A percentile compares a stretch with the other conserved stretches of the same genome.
These are phyloP conservation scores for Norana najaformis DNA, from an alignment of 2,888 invertebrate genomes.

Conservation along the genomic window DNA sequence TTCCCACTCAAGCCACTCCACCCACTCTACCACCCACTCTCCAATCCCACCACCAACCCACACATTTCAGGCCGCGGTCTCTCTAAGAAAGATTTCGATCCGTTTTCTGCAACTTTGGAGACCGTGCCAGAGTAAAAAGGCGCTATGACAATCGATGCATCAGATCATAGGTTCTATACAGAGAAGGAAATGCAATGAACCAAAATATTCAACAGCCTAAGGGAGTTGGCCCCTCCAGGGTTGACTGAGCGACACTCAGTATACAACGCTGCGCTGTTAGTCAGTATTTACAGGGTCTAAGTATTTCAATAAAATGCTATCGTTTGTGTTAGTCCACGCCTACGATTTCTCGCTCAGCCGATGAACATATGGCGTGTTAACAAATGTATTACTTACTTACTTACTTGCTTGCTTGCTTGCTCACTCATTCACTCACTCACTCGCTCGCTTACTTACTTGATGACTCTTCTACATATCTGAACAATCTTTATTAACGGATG, in stretches of 20 bases:
- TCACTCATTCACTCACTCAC: no score
- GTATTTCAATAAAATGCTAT: no score
- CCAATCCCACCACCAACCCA: neutral
- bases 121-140: neutral
- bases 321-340: no score
- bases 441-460: no score
- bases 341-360: no score
- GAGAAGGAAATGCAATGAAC: neutral
- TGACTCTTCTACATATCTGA: no score
- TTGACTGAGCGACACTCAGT: neutral
- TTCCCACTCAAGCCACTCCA: neutral
- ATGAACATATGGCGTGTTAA: no score
- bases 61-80: neutral
- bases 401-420: no score
- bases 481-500: no score
- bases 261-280: neutral
- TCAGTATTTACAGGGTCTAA: neutral
- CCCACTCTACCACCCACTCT: no score
- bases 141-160: neutral
- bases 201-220: neutral
- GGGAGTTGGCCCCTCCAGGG: neutral
- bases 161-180: neutral
- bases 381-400: no score
- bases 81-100: slow-evolving; percentile 5
- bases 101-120: neutral